A percentile compares a stretch with the other conserved stretches of the same genome.
phyloP scores from a whole-genome alignment of 2,797 vertebrate genomes.

The Cichlasoma orientale region DNA sequence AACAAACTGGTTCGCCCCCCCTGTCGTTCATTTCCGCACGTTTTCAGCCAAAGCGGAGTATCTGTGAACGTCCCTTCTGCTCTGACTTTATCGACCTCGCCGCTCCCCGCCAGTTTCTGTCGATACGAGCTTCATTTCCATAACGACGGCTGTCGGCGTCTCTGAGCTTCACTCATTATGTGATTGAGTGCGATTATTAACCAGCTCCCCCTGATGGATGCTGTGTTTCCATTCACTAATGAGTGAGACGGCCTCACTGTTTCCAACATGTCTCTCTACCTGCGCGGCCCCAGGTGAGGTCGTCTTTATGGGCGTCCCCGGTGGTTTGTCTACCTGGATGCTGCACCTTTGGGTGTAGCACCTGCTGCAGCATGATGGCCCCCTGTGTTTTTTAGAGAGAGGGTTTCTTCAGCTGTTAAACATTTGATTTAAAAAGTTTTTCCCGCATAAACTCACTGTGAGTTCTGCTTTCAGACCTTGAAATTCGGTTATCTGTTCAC shows the following conservation, averaged over 20 bases:
- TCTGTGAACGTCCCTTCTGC: not conserved
- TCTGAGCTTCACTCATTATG: constrained; percentile 53
- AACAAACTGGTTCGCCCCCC: not conserved
- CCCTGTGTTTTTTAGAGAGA: not conserved
- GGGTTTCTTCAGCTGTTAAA: not conserved
- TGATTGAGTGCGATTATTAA: constrained; percentile 80
- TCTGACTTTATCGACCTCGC: not conserved
- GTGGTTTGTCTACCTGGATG: constrained; percentile 36
- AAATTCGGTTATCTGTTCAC: not conserved
- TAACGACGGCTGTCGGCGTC: constrained; percentile 30
- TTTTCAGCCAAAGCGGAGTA: not conserved
- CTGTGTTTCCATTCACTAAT: constrained; percentile 80
- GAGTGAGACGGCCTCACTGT: constrained; percentile 51
- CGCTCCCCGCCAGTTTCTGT: constrained; percentile 16
- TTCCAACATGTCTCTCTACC: constrained; percentile 25
- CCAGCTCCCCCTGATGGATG: constrained; percentile 71
- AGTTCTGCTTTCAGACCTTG: not conserved
- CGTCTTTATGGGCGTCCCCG: constrained; percentile 37
- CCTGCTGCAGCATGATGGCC: not conserved
- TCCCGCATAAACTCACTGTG: no score
- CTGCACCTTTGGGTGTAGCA: constrained; percentile 14
- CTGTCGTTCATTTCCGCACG: not conserved
- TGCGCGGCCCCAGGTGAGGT: constrained; percentile 37
- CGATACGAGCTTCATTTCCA: constrained; percentile 45
- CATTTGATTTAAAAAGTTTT: not conserved